A percentile compares a stretch with the other conserved stretches of the same genome.
These are phyloP conservation scores for Carposina sasakii DNA, from an alignment of 1,140 invertebrate genomes.

Conservation along the genomic window DNA sequence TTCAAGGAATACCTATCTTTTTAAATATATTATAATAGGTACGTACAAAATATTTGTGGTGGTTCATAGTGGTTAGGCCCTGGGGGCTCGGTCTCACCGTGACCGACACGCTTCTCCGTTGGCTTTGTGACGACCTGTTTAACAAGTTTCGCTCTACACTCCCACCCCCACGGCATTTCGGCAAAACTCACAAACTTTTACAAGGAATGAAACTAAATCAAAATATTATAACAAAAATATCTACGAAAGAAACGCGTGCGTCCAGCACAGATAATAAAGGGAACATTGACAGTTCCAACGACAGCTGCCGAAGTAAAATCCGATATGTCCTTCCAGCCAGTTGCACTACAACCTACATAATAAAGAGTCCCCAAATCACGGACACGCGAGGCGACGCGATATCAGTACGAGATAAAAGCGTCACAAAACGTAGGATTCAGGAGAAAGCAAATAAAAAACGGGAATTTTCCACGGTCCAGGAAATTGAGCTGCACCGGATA, in stretches of 20 bases:
- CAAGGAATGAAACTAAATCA: neutral
- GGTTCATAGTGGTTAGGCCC: slow-evolving; percentile 40
- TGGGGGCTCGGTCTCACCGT: slow-evolving; percentile 19
- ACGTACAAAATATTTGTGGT: slow-evolving; percentile 44
- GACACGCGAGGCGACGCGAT: slow-evolving; percentile 1
- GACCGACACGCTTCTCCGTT: slow-evolving; percentile 16
- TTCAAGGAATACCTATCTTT: too few relatives aligned
- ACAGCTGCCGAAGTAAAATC: too few relatives aligned
- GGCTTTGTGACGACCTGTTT: slow-evolving; percentile 42
- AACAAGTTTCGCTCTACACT: slow-evolving; percentile 41
- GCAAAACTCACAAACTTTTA: neutral
- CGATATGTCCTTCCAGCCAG: too few relatives aligned
- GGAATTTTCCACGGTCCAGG: slow-evolving; percentile 42
- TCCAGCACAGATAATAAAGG: too few relatives aligned
- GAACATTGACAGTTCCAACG: neutral
- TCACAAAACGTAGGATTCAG: slow-evolving; percentile 1
- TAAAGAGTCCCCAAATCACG: neutral
- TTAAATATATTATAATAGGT: too few relatives aligned
- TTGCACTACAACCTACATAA: too few relatives aligned
- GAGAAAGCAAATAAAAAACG: slow-evolving; percentile 38
- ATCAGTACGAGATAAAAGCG: slow-evolving; percentile 20
- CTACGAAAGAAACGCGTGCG: too few relatives aligned
- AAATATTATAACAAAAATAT: neutral
- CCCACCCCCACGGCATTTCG: slow-evolving; percentile 49
- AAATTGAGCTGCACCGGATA: slow-evolving; percentile 64